phyloP scores from a whole-genome alignment of 2,797 vertebrate species.

The Melanotaenia pygmaea region DNA sequence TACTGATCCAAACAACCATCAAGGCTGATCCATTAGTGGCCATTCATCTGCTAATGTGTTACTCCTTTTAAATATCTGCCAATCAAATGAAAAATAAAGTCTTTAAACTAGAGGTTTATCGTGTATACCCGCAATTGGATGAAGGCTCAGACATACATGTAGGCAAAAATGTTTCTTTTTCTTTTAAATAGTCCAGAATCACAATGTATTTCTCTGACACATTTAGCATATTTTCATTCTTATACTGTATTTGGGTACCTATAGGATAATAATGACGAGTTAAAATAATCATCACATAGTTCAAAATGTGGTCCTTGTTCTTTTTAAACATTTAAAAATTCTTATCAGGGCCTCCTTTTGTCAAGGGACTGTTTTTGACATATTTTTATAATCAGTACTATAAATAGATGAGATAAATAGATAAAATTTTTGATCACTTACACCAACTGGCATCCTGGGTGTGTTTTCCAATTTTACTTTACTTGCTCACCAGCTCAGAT shows the following conservation, averaged over 20 bases:
- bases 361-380: not conserved
- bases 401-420: not conserved
- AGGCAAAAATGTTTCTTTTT: not conserved
- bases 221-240: too few species aligned
- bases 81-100: conserved; percentile 15
- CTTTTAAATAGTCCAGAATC: not conserved
- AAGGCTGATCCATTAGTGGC: conserved; percentile 29
- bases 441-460: not conserved
- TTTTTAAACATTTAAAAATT: too few species aligned
- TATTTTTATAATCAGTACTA: conserved; percentile 17
- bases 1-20: conserved; percentile 39
- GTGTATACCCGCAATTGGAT: conserved; percentile 5
- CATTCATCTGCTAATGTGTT: conserved; percentile 8
- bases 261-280: too few species aligned
- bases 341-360: not conserved
- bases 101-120: conserved; percentile 13
- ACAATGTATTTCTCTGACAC: too few species aligned
- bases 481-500: conserved; percentile 8
- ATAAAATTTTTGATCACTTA: not conserved
- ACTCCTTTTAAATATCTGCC: conserved; percentile 24
- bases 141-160: not conserved
- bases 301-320: too few species aligned
- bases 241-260: too few species aligned
- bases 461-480: conserved; percentile 41
- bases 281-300: too few species aligned